phyloP scores from a whole-genome alignment of 23 tunicate species.

The Clavelina lepadiformis region DNA sequence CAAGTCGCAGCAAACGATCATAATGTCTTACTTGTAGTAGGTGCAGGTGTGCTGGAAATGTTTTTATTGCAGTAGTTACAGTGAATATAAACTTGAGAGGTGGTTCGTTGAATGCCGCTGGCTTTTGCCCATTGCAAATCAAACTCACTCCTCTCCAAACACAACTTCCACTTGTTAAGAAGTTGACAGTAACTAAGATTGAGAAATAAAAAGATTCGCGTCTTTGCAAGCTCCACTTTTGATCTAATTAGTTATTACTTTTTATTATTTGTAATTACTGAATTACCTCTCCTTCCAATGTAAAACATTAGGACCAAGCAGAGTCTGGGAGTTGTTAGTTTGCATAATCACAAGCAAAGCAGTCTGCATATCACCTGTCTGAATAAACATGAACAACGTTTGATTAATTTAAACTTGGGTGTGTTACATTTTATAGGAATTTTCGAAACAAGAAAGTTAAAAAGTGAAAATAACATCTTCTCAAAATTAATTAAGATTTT shows the following conservation, averaged over 20 bases:
- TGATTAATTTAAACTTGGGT: too few relatives aligned
- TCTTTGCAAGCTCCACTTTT: background rate
- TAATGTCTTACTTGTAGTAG: slow-evolving; percentile 10
- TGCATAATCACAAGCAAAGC: slow-evolving; percentile 19
- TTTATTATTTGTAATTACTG: background rate
- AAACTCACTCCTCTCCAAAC: slow-evolving; percentile 51
- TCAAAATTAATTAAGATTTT: too few relatives aligned
- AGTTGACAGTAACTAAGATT: slow-evolving; percentile 33
- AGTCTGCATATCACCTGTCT: slow-evolving; percentile 54
- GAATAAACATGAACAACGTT: too few relatives aligned
- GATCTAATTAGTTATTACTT: background rate
- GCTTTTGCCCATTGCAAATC: slow-evolving; percentile 38
- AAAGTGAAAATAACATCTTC: too few relatives aligned
- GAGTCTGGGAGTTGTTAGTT: background rate
- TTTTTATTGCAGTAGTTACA: slow-evolving; percentile 82
- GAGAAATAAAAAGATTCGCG: background rate
- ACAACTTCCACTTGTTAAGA: slow-evolving; percentile 53
- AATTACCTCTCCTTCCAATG: slow-evolving; percentile 55
- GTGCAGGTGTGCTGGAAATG: slow-evolving; percentile 9
- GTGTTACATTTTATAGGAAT: too few relatives aligned
- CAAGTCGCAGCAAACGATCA: too few relatives aligned
- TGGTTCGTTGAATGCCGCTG: background rate
- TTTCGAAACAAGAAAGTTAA: too few relatives aligned
- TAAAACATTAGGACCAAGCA: background rate
- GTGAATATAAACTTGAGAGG: slow-evolving; percentile 41